phyloP scores from a whole-genome alignment of 1,140 invertebrate species.

The Drosophila subpulchrella region DNA sequence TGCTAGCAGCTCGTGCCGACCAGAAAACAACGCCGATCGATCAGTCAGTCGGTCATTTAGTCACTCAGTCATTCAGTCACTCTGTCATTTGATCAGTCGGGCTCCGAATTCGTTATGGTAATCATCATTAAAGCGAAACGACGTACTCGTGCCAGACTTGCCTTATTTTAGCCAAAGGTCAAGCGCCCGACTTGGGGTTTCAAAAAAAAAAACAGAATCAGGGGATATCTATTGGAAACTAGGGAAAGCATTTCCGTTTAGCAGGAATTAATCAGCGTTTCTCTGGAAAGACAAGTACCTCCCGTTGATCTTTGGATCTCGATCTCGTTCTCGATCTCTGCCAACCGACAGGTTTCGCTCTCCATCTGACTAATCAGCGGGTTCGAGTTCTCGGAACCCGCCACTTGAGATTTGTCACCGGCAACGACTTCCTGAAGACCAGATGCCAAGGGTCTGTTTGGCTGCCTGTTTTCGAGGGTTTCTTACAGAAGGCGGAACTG shows the following conservation, averaged over 20 bases:
- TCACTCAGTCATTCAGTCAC: constrained; percentile 29
- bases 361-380: constrained; percentile 48
- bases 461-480: constrained; percentile 18
- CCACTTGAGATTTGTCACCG: constrained; percentile 49
- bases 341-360: constrained; percentile 26
- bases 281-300: constrained; percentile 17
- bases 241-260: constrained; percentile 71
- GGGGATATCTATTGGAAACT: constrained; percentile 1
- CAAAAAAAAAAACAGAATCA: constrained; percentile 37
- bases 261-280: constrained; percentile 41
- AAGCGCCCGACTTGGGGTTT: constrained; percentile 44
- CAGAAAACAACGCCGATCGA: constrained; percentile 25
- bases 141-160: constrained; percentile 52
- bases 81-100: constrained; percentile 32
- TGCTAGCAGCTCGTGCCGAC: constrained; percentile 67
- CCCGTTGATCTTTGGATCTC: constrained; percentile 32
- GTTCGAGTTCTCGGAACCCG: constrained; percentile 44
- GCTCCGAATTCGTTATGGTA: constrained; percentile 70
- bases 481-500: constrained; percentile 58
- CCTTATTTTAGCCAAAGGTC: constrained; percentile 73
- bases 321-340: neutral
- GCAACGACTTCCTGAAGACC: constrained; percentile 54
- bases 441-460: constrained; percentile 53
- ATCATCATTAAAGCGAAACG: constrained; percentile 68
- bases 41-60: constrained; percentile 43